Percentiles rank a stretch among this genome's conserved stretches.
Conservation (phyloP, 2,113 vertebrate genomes). For the Urocynchramus pylzowi region DNA sequence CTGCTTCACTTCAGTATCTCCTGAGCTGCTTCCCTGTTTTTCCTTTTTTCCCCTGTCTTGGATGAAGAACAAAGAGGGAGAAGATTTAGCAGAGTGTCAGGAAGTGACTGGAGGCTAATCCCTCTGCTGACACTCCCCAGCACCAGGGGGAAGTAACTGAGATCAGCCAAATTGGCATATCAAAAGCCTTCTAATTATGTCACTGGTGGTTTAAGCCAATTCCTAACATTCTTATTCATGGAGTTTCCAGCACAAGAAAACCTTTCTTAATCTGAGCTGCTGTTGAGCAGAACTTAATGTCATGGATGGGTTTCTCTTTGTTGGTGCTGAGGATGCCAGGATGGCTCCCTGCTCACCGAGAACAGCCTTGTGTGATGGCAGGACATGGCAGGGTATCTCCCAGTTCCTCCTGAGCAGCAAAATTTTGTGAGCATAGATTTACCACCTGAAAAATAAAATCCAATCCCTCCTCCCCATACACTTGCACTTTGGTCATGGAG, state of each 20-base stretch:
- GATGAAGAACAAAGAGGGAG: slow-evolving; percentile 66
- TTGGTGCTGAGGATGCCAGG: not conserved
- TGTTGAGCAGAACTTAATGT: slow-evolving; percentile 8
- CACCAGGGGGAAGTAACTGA: slow-evolving; percentile 65
- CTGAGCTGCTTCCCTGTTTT: slow-evolving; percentile 54
- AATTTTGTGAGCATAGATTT: not conserved
- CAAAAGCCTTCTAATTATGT: slow-evolving; percentile 72
- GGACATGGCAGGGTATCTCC: fast-evolving
- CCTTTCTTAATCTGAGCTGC: slow-evolving; percentile 18
- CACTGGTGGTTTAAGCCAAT: slow-evolving; percentile 63
- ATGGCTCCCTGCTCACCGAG: not conserved
- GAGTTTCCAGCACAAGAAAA: slow-evolving; percentile 56
- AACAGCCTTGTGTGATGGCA: not conserved
- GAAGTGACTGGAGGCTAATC: slow-evolving; percentile 72
- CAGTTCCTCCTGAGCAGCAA: not conserved
- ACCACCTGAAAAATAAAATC: not conserved
- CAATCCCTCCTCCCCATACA: not conserved
- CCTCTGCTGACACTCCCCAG: slow-evolving; percentile 65
- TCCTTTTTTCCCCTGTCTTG: slow-evolving; percentile 55
- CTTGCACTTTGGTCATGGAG: not conserved
- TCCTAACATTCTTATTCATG: slow-evolving; percentile 65
- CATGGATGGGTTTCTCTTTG: slow-evolving; percentile 39
- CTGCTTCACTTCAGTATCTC: slow-evolving; percentile 31
- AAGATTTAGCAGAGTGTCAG: slow-evolving; percentile 67
- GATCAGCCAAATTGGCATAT: slow-evolving; percentile 68